Evolutionary conservation across 2,888 invertebrate genomes (phyloP), one percentile per base, ranked within the genome.

Genomic region (Nephrocerus scutellatus): DNA sequence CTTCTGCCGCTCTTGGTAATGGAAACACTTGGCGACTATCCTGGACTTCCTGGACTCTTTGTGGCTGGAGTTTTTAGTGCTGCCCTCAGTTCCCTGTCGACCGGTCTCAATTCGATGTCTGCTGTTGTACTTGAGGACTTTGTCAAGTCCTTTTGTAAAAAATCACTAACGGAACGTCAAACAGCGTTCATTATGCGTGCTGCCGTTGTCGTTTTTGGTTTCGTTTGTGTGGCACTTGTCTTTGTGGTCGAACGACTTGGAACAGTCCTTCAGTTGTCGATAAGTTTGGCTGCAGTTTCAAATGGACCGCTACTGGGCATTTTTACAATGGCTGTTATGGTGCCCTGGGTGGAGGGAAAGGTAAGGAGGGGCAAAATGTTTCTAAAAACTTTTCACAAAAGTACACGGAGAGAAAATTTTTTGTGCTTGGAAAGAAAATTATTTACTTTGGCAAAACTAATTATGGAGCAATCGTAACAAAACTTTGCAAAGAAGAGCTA

Each of bases 51-150:
- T 0, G 92, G 92, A 4, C 69, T 92, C 15, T 91, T 91, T 60
- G 84, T 91, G 0, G 88, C 91, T 26, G 89, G 90, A 18, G 82
- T 92, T 2, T 91, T 91, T 56, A 89, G 90, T 68, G 91, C 90
- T 10, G 87, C 91, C 12, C 72, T 92, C 16, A 91, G 84, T 57
- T 84, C 84, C 1, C 70, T 86, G 14, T 85, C 84, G 5, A 84
- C 84, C 1, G 84, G 84, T 1, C 64, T 85, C 20, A 86, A 86
- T 57, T 82, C 84, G 1, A 75, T 85, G 68, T 78, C 84, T 1
- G 84, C 84, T 1, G 80, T 84, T 1, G 74, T 82, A 4, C 60
- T 84, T 12, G 80, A 84, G 59, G 85, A 85, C 55, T 77, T 84
- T 42, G 72, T 82, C 34, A 77, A 77, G 54, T 71, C 75, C 0